Evolutionary conservation across 2,113 vertebrate species (phyloP).

Genomic region (Oryzias javanicus): DNA sequence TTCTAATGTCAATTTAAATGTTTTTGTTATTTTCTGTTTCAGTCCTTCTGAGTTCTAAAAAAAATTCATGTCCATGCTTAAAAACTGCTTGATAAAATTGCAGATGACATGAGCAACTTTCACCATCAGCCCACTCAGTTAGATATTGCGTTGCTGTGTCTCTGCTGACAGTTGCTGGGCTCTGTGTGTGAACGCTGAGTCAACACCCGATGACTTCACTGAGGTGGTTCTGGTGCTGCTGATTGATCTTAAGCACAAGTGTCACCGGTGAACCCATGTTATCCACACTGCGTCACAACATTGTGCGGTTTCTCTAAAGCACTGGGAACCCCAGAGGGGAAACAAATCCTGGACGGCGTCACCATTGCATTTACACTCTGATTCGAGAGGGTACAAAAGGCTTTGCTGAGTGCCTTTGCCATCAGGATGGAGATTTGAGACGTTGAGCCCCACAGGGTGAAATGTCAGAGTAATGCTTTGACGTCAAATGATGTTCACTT

Average conservation of each 20-base stretch:
- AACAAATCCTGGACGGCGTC: neutral
- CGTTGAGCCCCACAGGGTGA: slow-evolving; percentile 9
- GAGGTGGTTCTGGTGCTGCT: slow-evolving; percentile 23
- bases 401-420: slow-evolving; percentile 22
- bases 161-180: slow-evolving; percentile 38
- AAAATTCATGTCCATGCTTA: neutral
- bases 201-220: slow-evolving; percentile 28
- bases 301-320: slow-evolving; percentile 3
- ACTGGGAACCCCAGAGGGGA: slow-evolving; percentile 1
- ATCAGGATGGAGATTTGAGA: slow-evolving; percentile 15
- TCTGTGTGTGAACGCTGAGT: slow-evolving; percentile 14
- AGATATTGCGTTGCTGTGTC: slow-evolving; percentile 42
- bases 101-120: slow-evolving; percentile 5
- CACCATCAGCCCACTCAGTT: slow-evolving; percentile 21
- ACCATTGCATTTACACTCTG: neutral
- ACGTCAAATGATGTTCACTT: slow-evolving; percentile 25
- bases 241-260: slow-evolving; percentile 29
- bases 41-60: too few species aligned
- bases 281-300: slow-evolving; percentile 7
- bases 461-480: slow-evolving; percentile 34
- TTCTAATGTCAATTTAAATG: too few species aligned
- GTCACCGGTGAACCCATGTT: slow-evolving; percentile 20
- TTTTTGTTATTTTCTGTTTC: too few species aligned
- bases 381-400: slow-evolving; percentile 3
- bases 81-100: slow-evolving; percentile 17